Evolutionary conservation across 2,888 invertebrate species (phyloP).

Genomic region (Halictus quadricinctus): DNA sequence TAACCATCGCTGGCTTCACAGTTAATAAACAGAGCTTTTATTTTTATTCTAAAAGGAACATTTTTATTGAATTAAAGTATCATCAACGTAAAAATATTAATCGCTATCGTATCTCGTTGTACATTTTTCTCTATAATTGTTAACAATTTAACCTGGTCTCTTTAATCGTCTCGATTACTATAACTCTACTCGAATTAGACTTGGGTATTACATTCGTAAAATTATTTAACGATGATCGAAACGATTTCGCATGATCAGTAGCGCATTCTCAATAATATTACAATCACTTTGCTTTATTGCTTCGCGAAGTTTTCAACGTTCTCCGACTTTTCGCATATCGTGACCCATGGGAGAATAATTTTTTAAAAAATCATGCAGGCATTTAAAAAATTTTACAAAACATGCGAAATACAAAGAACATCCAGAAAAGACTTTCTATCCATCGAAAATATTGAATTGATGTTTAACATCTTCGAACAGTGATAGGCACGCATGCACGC

Average conservation of each 20-base stretch:
- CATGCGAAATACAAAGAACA: neutral
- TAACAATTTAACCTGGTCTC: slow-evolving; percentile 20
- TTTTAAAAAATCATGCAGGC: neutral
- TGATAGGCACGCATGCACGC: no score
- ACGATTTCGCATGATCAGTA: neutral
- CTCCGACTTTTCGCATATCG: neutral
- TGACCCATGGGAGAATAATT: neutral
- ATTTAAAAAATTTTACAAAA: neutral
- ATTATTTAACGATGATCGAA: neutral
- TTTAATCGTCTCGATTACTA: neutral
- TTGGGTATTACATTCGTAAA: neutral
- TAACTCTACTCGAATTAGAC: neutral
- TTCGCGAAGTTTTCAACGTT: neutral
- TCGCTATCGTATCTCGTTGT: slow-evolving; percentile 14
- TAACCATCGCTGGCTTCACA: neutral
- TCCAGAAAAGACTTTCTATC: neutral
- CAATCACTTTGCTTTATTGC: neutral
- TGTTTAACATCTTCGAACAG: neutral
- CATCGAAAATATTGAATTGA: neutral
- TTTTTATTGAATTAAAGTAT: slow-evolving; percentile 7
- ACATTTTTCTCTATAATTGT: neutral
- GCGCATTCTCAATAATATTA: neutral
- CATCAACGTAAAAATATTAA: slow-evolving; percentile 4
- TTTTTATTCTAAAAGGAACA: slow-evolving; percentile 29
- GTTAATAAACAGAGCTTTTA: neutral